Evolutionary conservation across 2,113 vertebrate species (phyloP), one percentile per base, ranked within the genome.

Genomic region (Mohoua ochrocephala): DNA sequence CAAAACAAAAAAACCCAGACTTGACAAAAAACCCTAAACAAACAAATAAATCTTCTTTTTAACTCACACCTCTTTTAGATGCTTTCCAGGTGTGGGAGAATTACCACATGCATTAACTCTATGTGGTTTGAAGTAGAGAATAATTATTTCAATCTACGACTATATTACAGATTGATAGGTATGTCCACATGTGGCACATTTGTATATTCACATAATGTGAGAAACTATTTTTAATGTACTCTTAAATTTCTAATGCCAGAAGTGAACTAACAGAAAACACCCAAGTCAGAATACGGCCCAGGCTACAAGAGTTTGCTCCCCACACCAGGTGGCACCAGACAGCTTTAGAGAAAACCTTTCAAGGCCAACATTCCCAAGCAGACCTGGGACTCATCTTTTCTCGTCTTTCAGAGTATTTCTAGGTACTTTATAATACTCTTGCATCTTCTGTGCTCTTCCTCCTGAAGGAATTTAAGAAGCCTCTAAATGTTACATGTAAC

Each of bases 311-410:
- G 64, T 92, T 91, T 91, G 52, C 65, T 93, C 87, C 84, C 39
- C 70, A 89, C 93, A 96, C 92, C 78, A 97, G 95, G 87, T 91
- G 96, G 93, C 93, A 96, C 86, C 85, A 91, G 65, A 77, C 15
- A 26, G 52, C 96, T 93, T 95, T 57, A 91, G 31, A 84, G 52
- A 69, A 93, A 94, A 78, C 70, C 73, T 61, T 89, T 78, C 75
- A 47, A 74, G 75, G 33, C 67, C 61, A 75, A 30, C 71, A 67
- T 68, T 90, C 67, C 74, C 84, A 73, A 61, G 63, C 59, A 89
- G 35, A 87, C 70, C 60, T 61, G 82, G 74, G 73, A 86, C 57
- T 91, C 68, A 64, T 37, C 68, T 70, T 81, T 90, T 84, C 78
- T 70, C 21, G 7, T 87, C 80, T 90, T 67, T 93, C 84, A 81